A percentile compares a stretch with the other conserved stretches of the same genome.
Evolutionary conservation across 2,113 vertebrate genomes (phyloP).

Genomic region (Papio anubis): DNA sequence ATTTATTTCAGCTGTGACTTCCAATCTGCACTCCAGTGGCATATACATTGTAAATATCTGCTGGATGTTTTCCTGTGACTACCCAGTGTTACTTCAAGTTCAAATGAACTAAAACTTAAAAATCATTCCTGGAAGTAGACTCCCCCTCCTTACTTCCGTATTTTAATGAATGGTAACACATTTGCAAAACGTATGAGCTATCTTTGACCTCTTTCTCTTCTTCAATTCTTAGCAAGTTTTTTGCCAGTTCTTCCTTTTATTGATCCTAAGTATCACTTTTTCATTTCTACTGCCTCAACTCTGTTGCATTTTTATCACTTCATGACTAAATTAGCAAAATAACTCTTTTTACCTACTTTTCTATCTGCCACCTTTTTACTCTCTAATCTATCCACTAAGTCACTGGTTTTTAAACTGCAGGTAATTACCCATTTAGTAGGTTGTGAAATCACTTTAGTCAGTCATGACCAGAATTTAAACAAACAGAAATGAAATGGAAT

Average conservation of each 20-base stretch:
- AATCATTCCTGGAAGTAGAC: neutral
- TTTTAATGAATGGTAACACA: neutral
- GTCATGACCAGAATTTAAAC: neutral
- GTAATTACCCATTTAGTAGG: neutral
- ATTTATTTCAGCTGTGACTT: neutral
- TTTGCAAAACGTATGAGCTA: neutral
- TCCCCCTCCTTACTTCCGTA: neutral
- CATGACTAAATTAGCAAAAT: neutral
- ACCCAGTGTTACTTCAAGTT: neutral
- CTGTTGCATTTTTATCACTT: neutral
- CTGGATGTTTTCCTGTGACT: neutral
- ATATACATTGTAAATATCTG: neutral
- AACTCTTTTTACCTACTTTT: neutral
- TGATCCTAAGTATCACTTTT: neutral
- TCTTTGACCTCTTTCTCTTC: neutral
- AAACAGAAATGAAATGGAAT: neutral
- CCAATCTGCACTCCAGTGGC: neutral
- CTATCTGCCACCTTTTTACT: neutral
- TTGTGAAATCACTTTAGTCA: neutral
- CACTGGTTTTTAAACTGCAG: neutral
- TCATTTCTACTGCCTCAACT: neutral
- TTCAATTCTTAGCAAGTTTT: neutral
- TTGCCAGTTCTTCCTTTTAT: neutral
- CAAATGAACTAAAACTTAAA: neutral
- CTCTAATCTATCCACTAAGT: neutral